Conservation (phyloP, 2,113 vertebrate species). For the Crotalus helleri region DNA sequence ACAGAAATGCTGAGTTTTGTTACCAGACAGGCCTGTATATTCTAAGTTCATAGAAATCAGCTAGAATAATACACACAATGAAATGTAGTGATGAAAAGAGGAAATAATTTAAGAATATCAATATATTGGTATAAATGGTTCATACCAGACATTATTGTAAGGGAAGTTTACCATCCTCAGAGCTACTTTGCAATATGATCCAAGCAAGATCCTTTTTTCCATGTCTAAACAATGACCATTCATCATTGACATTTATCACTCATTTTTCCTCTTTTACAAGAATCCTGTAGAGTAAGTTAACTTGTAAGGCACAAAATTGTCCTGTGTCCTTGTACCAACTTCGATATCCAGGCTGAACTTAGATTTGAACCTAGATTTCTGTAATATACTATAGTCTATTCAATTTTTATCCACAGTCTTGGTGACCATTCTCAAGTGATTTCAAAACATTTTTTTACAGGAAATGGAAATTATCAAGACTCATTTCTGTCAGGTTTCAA, state of each 20-base stretch:
- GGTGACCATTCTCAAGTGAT: neutral
- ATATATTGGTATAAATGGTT: neutral
- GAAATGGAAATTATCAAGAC: neutral
- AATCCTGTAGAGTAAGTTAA: neutral
- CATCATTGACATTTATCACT: neutral
- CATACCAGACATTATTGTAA: neutral
- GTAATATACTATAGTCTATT: neutral
- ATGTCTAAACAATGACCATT: neutral
- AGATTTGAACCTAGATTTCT: neutral
- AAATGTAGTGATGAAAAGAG: neutral
- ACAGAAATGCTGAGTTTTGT: neutral
- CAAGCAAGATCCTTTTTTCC: neutral
- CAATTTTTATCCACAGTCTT: neutral
- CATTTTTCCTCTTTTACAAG: neutral
- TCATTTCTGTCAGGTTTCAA: neutral
- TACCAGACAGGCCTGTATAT: neutral
- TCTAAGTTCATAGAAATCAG: neutral
- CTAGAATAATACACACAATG: neutral
- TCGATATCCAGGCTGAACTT: neutral
- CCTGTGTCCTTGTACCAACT: neutral
- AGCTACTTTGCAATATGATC: neutral
- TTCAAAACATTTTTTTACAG: neutral
- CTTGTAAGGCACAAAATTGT: neutral
- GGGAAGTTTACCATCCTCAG: neutral
- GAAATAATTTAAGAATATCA: neutral